These are phyloP conservation scores for Triops longicaudatus DNA, from an alignment of 1,140 invertebrate genomes.

Conservation along the genomic window DNA sequence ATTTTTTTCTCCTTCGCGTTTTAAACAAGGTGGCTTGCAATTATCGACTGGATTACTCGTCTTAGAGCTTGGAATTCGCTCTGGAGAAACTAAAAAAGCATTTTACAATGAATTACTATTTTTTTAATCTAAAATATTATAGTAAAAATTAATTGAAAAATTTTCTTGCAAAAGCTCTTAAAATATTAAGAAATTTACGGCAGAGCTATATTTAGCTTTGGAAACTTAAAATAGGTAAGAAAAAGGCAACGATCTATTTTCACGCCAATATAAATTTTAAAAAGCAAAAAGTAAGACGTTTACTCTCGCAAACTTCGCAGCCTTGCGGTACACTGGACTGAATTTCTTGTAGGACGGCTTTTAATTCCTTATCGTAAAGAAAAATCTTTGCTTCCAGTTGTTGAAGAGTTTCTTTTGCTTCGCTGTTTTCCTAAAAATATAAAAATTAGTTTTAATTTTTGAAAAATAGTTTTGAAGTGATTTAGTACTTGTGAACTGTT, in stretches of 20 bases:
- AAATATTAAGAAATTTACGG: too few relatives aligned
- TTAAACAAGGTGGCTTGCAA: neutral
- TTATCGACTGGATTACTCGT: neutral
- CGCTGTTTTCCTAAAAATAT: neutral
- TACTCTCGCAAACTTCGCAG: neutral
- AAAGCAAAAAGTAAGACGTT: neutral
- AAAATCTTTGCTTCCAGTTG: neutral
- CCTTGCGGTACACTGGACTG: neutral
- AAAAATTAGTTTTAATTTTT: neutral
- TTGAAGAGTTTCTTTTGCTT: neutral
- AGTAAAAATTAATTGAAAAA: too few relatives aligned
- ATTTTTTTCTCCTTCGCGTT: neutral
- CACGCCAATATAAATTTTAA: too few relatives aligned
- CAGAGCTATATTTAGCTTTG: too few relatives aligned
- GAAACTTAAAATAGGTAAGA: too few relatives aligned
- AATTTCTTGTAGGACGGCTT: neutral
- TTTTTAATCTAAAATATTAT: too few relatives aligned
- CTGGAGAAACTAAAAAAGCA: neutral
- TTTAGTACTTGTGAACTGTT: neutral
- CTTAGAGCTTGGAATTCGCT: neutral
- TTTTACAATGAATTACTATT: neutral
- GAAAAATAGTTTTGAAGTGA: neutral
- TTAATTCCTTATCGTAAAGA: neutral
- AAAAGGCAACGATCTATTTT: too few relatives aligned
- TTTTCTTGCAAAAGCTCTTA: too few relatives aligned